A percentile compares a stretch with the other conserved stretches of the same genome.
Conservation (phyloP, 2,888 invertebrate species). For the Lasioglossum villosulum region DNA sequence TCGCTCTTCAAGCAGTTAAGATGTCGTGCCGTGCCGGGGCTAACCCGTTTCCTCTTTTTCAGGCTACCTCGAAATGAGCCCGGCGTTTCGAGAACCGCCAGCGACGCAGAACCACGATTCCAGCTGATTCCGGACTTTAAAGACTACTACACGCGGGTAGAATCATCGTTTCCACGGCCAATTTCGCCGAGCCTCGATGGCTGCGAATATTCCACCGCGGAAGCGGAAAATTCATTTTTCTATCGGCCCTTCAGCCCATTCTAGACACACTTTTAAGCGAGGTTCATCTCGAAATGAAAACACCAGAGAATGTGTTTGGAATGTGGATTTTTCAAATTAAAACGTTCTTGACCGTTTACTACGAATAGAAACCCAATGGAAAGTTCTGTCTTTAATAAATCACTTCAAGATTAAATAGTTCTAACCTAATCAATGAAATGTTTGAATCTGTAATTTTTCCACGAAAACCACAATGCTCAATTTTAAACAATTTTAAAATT, state of each 20-base stretch:
- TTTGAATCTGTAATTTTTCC: not conserved
- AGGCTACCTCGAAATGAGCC: not conserved
- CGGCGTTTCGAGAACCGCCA: not conserved
- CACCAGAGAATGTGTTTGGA: no score
- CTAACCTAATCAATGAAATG: no score
- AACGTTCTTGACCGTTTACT: no score
- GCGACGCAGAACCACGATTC: not conserved
- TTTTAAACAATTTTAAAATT: not conserved
- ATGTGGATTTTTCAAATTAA: no score
- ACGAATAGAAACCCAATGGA: no score
- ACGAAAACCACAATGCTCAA: not conserved
- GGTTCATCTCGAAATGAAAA: no score
- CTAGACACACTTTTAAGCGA: not conserved
- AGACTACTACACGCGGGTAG: not conserved
- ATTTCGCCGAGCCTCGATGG: not conserved
- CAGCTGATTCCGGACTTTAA: conserved; percentile 19
- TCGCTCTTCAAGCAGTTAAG: conserved; percentile 61
- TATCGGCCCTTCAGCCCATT: not conserved
- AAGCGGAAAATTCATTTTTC: not conserved
- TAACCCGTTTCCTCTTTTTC: conserved; percentile 36
- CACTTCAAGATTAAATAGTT: no score
- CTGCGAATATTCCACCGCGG: not conserved
- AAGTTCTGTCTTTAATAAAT: no score
- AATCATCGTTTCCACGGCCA: not conserved
- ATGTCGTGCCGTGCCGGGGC: conserved; percentile 51